Evolutionary conservation across 2,113 vertebrate genomes (phyloP).

Genomic region (Emydura subglobosa): DNA sequence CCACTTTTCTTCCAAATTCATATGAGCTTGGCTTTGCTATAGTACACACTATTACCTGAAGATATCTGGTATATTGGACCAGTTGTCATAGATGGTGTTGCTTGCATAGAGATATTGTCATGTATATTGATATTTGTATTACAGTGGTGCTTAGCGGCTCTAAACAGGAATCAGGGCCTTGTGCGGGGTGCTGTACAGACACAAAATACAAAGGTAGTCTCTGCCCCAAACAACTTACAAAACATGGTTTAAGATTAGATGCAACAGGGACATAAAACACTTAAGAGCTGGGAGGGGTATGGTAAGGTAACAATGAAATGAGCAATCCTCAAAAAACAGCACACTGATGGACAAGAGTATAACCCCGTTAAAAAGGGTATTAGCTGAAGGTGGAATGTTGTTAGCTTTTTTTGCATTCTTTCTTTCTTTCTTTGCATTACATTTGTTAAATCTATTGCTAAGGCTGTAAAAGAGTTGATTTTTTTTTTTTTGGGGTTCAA

Average conservation of each 20-base stretch:
- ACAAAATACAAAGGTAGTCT: neutral
- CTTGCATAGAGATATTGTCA: neutral
- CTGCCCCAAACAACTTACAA: neutral
- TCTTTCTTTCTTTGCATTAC: too few species aligned
- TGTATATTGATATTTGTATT: neutral
- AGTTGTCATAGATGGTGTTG: neutral
- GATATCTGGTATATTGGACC: neutral
- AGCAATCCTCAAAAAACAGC: too few species aligned
- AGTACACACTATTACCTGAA: neutral
- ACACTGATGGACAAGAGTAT: too few species aligned
- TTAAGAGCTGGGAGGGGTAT: too few species aligned
- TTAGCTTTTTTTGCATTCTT: too few species aligned
- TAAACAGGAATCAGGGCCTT: neutral
- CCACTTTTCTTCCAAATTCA: neutral
- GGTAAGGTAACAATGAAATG: too few species aligned
- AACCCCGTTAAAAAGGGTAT: too few species aligned
- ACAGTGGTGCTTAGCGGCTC: neutral
- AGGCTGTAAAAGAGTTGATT: too few species aligned
- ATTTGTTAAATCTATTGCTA: too few species aligned
- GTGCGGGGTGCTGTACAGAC: neutral
- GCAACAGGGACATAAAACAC: neutral
- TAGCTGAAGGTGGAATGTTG: too few species aligned
- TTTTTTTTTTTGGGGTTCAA: too few species aligned
- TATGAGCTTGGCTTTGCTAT: neutral
- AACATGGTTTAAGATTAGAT: constrained; percentile 1